Base-by-base conservation (phyloP, 2,888 invertebrate species). In the Hirtodrosophila duncani region DNA sequence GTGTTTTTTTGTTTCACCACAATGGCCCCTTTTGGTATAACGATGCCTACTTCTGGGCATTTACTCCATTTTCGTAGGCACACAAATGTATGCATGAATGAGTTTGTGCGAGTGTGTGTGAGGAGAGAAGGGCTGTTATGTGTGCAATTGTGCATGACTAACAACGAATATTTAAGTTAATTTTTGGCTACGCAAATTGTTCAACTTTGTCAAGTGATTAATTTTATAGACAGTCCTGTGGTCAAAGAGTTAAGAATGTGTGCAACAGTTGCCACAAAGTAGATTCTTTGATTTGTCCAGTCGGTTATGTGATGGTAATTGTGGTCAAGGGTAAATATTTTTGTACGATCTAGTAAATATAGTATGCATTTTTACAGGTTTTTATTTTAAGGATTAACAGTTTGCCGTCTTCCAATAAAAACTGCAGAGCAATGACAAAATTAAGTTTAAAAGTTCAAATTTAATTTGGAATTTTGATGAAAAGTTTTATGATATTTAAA, bases 161-260 rank as follows among this genome's bases (percentile, higher is more conserved):
- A 70, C 58, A 51, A 57, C 50, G 49, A 61, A 64, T 68, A 71
- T 71, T 78, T 62, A 74, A 81, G 74, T 78, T 81, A 78, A 80
- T 78, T 75, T 74, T 78, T 52, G 70, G 67, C 55, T 61, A 72
- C 57, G 59, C 74, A 77, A 79, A 74, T 74, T 79, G 72, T 69
- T 60, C 80, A 72, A 74, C 77, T 72, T 72, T 52, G 60, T 46
- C 59, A 59, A 77, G 74, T 74, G 69, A 72, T 77, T 77, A 77
- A 77, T 80, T 77, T 72, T 63, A 71, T 63, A 60, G 77, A 75
- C 75, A 49, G 44, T 63, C 75, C 53, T 79, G 75, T 63, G 75
- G 75, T 45, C 27, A 29, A 10, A 33, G 43, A 17, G 13, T 18
- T 21, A 10, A 13, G 6, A 29, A 18, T 44, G 17, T 2, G 17